phyloP scores from a whole-genome alignment of 2,888 invertebrate species.

The Odontocolon sp. region DNA sequence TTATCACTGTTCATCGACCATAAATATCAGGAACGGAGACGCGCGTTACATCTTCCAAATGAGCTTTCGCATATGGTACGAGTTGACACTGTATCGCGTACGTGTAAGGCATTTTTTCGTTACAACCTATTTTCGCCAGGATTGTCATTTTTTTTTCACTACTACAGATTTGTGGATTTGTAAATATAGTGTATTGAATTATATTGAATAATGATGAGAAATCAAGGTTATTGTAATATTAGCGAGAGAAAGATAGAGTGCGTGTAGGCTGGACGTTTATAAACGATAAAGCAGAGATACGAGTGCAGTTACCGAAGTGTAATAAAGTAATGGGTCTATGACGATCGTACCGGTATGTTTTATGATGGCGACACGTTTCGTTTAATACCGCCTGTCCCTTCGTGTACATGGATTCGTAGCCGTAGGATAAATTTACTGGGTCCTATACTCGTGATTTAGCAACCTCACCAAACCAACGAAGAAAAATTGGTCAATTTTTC shows the following conservation, averaged over 20 bases:
- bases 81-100: background rate
- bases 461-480: no score
- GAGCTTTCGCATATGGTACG: slow-evolving; percentile 33
- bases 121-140: no score
- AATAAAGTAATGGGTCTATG: slow-evolving; percentile 65
- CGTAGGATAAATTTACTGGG: slow-evolving; percentile 20
- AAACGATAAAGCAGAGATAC: slow-evolving; percentile 65
- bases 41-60: slow-evolving; percentile 4
- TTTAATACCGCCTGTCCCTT: slow-evolving; percentile 42
- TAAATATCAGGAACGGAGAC: slow-evolving; percentile 40
- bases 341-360: slow-evolving; percentile 62
- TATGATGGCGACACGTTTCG: slow-evolving; percentile 64
- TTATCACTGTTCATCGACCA: slow-evolving; percentile 49
- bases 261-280: slow-evolving; percentile 24
- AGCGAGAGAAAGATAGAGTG: background rate
- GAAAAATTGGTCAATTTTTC: no score
- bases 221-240: no score
- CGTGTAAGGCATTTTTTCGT: background rate
- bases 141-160: slow-evolving; percentile 2
- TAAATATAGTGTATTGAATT: background rate
- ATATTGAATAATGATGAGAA: background rate
- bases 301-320: slow-evolving; percentile 67
- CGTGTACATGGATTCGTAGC: slow-evolving; percentile 9
- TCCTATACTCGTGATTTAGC: no score
- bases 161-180: background rate